Evolutionary conservation across 2,797 vertebrate genomes (phyloP).

Genomic region (Fratercula arctica): DNA sequence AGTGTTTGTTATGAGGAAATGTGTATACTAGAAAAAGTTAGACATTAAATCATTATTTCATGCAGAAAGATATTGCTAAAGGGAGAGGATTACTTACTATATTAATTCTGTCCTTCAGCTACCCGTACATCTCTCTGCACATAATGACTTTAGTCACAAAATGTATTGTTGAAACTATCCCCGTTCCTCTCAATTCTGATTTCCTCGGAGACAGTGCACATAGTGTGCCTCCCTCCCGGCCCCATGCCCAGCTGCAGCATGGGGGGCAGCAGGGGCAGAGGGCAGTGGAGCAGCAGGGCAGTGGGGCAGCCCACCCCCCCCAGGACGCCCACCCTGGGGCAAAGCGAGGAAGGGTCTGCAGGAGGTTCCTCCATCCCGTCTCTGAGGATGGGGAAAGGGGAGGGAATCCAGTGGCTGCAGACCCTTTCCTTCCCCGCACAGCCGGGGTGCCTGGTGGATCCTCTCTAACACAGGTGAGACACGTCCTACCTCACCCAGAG

Average conservation of each 20-base stretch:
- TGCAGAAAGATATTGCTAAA: slow-evolving; percentile 73
- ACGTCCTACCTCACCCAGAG: not conserved
- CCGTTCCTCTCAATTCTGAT: not conserved
- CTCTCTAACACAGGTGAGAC: not conserved
- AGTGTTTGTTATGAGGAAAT: slow-evolving; percentile 70
- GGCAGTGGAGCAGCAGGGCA: not conserved
- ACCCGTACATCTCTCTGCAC: slow-evolving; percentile 38
- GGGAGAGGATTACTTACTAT: slow-evolving; percentile 70
- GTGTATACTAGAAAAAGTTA: slow-evolving; percentile 48
- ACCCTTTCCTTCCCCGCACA: not conserved
- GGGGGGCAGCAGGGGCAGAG: not conserved
- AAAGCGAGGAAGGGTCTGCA: not conserved
- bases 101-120: slow-evolving; percentile 74
- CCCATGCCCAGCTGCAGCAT: accelerated
- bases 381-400: not conserved
- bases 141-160: slow-evolving; percentile 55
- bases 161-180: not conserved
- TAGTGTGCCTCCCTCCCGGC: not conserved
- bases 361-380: not conserved
- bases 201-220: not conserved
- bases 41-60: slow-evolving; percentile 74
- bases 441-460: not conserved
- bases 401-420: not conserved
- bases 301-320: not conserved
- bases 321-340: not conserved